phyloP scores from a whole-genome alignment of 2,888 invertebrate species.

The Drosophila suboccidentalis region DNA sequence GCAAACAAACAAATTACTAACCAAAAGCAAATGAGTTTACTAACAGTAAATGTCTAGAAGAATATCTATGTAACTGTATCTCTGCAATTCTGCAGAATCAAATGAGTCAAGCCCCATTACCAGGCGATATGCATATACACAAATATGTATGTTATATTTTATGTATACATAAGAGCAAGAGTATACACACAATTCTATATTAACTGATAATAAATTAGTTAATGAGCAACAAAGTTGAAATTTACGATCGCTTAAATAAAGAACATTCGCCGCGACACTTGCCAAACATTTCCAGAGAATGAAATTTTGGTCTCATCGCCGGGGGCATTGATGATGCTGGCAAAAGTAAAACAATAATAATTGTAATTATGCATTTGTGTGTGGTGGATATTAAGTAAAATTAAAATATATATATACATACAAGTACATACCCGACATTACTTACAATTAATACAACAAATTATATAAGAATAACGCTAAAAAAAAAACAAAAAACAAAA shows the following conservation, averaged over 20 bases:
- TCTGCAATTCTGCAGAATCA: conserved; percentile 22
- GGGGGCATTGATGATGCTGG: conserved; percentile 36
- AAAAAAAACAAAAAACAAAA: conserved; percentile 5
- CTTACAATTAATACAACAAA: conserved; percentile 51
- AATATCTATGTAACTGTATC: conserved; percentile 39
- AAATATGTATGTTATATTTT: conserved; percentile 62
- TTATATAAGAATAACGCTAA: conserved; percentile 70
- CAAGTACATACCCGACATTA: conserved; percentile 43
- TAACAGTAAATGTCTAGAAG: conserved; percentile 62
- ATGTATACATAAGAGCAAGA: conserved; percentile 56
- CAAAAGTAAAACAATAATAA: conserved; percentile 76
- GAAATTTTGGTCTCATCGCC: conserved; percentile 22
- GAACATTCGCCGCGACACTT: conserved; percentile 35
- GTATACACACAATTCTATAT: conserved; percentile 61
- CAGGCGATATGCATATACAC: conserved; percentile 8
- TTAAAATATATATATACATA: conserved; percentile 59
- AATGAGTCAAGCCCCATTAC: conserved; percentile 71
- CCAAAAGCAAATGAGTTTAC: conserved; percentile 59
- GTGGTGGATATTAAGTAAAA: conserved; percentile 57
- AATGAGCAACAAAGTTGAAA: conserved; percentile 51
- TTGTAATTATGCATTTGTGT: conserved; percentile 80
- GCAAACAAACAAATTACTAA: conserved; percentile 66
- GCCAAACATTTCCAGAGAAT: conserved; percentile 53
- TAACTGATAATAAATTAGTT: conserved; percentile 76
- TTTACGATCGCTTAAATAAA: conserved; percentile 49